Conservation (phyloP, 2,113 vertebrate genomes). For the Antigone vipio region DNA sequence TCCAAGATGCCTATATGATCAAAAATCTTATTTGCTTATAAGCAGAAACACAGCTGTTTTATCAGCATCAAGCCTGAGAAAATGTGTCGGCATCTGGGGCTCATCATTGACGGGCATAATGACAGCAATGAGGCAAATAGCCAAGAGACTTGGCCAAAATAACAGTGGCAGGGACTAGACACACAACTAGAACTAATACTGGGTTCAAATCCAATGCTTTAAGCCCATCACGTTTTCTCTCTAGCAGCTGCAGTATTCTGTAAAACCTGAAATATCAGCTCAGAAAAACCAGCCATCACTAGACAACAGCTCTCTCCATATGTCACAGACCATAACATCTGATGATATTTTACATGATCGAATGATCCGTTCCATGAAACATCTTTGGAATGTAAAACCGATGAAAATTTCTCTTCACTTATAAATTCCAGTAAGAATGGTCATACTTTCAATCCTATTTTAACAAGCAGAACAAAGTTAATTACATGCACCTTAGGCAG, state of each 20-base stretch:
- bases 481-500: neutral
- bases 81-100: conserved; percentile 12
- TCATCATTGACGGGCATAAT: neutral
- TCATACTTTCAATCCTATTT: neutral
- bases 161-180: neutral
- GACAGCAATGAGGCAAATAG: conserved; percentile 5
- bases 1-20: neutral
- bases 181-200: conserved; percentile 24
- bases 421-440: neutral
- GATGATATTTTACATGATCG: neutral
- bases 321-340: neutral
- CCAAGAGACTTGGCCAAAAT: conserved; percentile 21
- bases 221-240: neutral
- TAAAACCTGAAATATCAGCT: conserved; percentile 16
- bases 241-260: conserved; percentile 16
- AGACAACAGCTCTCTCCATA: conserved; percentile 2
- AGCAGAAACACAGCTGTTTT: conserved; percentile 19
- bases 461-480: neutral
- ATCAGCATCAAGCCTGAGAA: conserved; percentile 24
- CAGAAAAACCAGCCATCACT: neutral
- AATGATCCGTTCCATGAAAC: neutral
- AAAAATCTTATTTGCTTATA: neutral
- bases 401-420: neutral
- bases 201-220: neutral
- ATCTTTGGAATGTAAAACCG: neutral